Base-by-base conservation (phyloP, 2,113 vertebrate species). In the Callipepla squamata region DNA sequence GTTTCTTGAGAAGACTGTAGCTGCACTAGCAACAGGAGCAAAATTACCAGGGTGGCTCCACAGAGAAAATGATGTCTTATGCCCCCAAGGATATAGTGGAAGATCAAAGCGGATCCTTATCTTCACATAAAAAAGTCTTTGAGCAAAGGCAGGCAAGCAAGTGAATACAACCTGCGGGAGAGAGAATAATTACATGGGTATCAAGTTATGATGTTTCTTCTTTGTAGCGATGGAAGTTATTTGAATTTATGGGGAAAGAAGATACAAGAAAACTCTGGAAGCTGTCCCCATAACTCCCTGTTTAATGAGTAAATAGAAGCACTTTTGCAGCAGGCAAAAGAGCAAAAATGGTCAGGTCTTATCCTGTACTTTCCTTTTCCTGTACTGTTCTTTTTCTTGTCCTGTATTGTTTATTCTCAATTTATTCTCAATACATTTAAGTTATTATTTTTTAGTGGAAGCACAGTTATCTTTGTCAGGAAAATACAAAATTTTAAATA, bases 91-190 rank as follows among this genome's bases (percentile, higher is more conserved):
- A 74, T 32, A 45, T 57, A 73, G 48, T 70, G 62, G 72, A 21
- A 82, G 82, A 93, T 95, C 79, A 95, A 94, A 96, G 86, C 87
- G 85, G 55, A 90, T 91, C 59, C 75, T 87, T 91, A 85, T 91
- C 81, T 73, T 85, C 67, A 59, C 81, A 72, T 65, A 42, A 66
- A 66, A 84, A 95, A 91, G 84, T 88, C 62, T 94, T 42, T 66
- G 40, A 85, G 75, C 1, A 1, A 38, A 90, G 53, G 19, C 44
- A 86, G 67, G n/a, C 61, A 82, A 32, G 22, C 55, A 68, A 85
- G 58, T 15, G 58, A 73, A 87, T 91, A 87, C 81, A 63, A 92
- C 92, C 93, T 95, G 87, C 81, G 89, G 92, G 82, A 69, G 63
- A 80, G 48, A 63, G 82, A 95, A 92, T 91, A 92, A 95, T 94